Conservation (phyloP, 2,888 invertebrate genomes). For the Heliconius hortense region DNA sequence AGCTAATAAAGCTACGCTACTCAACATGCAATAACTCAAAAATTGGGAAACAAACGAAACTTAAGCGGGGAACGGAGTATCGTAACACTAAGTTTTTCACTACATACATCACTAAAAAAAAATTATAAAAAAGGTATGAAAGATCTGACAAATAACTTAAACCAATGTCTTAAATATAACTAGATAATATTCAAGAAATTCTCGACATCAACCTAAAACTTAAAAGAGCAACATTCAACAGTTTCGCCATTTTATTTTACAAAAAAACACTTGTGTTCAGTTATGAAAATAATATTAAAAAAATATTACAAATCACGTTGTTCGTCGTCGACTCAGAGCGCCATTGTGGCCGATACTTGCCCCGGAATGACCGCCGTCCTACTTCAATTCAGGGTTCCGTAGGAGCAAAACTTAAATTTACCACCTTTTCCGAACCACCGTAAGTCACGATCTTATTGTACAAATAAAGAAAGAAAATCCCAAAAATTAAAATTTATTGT, state of each 20-base stretch:
- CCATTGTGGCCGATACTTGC: conserved; percentile 22
- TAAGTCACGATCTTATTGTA: no score
- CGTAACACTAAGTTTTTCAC: background rate
- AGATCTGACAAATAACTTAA: background rate
- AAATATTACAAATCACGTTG: conserved; percentile 10
- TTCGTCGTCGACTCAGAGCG: conserved; percentile 13
- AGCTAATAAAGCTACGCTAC: no score
- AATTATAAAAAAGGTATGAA: no score
- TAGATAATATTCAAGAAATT: background rate
- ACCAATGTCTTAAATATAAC: background rate
- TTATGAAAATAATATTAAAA: conserved; percentile 9
- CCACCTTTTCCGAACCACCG: no score
- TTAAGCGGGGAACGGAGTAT: background rate
- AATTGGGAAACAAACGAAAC: background rate
- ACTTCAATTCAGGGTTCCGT: conserved; percentile 27
- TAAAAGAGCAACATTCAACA: conserved; percentile 11
- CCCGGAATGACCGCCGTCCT: conserved; percentile 25
- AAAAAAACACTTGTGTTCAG: background rate
- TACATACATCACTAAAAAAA: no score
- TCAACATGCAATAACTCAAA: background rate
- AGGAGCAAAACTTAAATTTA: background rate
- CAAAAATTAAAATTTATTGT: no score
- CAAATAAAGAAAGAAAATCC: no score
- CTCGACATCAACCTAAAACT: background rate
- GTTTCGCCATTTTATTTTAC: background rate